Evolutionary conservation across 2,888 invertebrate genomes (phyloP).

Genomic region (Cheilosia urbana): DNA sequence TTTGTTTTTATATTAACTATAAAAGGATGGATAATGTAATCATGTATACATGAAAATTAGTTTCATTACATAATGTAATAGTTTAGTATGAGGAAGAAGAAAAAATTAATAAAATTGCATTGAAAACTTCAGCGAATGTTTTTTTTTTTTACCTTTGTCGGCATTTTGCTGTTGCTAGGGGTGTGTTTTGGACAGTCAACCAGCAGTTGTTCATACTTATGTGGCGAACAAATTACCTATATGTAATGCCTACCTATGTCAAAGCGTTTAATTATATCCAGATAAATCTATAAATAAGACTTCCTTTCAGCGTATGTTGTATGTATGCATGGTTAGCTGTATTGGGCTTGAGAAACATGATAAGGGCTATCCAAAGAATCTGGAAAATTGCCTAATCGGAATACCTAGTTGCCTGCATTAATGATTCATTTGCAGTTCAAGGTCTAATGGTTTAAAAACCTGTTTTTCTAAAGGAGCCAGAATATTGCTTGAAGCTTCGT

Average conservation of each 20-base stretch:
- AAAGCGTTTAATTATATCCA: constrained; percentile 37
- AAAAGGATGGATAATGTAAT: constrained; percentile 14
- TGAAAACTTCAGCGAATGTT: constrained; percentile 48
- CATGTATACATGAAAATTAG: constrained; percentile 36
- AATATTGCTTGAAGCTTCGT: constrained; percentile 24
- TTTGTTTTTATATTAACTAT: constrained; percentile 36
- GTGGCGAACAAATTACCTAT: not conserved
- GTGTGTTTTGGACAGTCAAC: not conserved
- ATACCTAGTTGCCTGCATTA: no score
- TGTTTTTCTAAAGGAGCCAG: not conserved
- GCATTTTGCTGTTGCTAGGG: constrained; percentile 44
- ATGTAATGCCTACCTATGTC: constrained; percentile 4
- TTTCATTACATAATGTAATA: constrained; percentile 65
- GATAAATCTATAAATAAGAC: constrained; percentile 42
- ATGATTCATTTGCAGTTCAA: constrained; percentile 18
- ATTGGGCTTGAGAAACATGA: constrained; percentile 14
- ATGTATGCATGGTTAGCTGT: not conserved
- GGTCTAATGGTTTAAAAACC: constrained; percentile 15
- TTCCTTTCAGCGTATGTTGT: not conserved
- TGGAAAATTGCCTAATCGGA: not conserved
- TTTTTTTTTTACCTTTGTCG: constrained; percentile 35
- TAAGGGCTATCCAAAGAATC: constrained; percentile 8
- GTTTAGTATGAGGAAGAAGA: constrained; percentile 37
- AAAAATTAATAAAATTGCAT: constrained; percentile 71
- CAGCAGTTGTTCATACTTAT: not conserved